phyloP scores from a whole-genome alignment of 2,113 vertebrate genomes.

The Melanostigma gelatinosum region DNA sequence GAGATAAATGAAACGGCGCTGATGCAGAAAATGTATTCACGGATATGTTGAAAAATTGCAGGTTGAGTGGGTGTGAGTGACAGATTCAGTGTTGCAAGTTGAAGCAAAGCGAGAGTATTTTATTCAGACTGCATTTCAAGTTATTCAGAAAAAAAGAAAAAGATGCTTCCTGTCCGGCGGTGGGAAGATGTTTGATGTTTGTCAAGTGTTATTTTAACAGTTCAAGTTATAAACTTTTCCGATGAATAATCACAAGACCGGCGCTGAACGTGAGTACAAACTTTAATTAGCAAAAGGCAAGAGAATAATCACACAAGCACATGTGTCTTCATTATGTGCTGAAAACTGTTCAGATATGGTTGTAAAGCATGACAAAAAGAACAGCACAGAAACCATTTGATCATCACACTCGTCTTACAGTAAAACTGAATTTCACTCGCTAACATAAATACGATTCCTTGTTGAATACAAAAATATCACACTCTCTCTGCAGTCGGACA shows the following conservation, averaged over 20 bases:
- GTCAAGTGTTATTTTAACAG: background rate
- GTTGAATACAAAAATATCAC: conserved; percentile 57
- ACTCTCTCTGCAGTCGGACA: conserved; percentile 23
- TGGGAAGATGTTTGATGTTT: background rate
- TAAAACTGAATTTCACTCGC: conserved; percentile 11
- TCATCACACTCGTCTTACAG: background rate
- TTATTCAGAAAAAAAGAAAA: background rate
- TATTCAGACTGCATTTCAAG: background rate
- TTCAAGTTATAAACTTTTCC: background rate
- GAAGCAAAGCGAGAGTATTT: background rate
- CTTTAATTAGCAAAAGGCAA: conserved; percentile 70
- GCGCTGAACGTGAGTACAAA: conserved; percentile 45
- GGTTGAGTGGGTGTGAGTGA: conserved; percentile 9
- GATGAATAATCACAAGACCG: conserved; percentile 6
- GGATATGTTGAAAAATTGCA: background rate
- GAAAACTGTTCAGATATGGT: conserved; percentile 37
- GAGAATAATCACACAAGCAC: conserved; percentile 33
- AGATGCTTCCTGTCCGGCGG: background rate
- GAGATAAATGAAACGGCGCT: conserved; percentile 16
- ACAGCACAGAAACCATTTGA: background rate
- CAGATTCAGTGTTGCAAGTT: conserved; percentile 7
- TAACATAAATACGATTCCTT: conserved; percentile 66
- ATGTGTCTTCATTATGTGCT: conserved; percentile 18
- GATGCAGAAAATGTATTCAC: conserved; percentile 43
- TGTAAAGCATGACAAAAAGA: conserved; percentile 43